A percentile compares a stretch with the other conserved stretches of the same genome.
These are phyloP conservation scores for Pimpla rufipes DNA, from an alignment of 2,888 invertebrate genomes.

Conservation along the genomic window DNA sequence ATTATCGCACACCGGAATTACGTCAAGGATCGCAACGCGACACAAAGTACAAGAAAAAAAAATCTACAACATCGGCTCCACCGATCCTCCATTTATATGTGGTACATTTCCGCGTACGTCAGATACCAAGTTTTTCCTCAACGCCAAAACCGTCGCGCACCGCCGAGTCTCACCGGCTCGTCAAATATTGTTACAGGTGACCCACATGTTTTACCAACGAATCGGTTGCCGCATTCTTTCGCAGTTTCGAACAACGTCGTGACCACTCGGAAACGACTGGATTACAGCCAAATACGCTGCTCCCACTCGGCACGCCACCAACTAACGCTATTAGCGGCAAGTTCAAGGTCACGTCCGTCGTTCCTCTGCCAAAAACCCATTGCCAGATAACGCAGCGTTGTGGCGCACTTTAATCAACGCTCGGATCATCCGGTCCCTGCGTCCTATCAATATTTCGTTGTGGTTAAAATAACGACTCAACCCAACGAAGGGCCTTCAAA, in stretches of 20 bases:
- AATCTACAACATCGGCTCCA: background rate
- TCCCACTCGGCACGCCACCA: conserved; percentile 63
- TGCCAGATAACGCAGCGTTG: conserved; percentile 39
- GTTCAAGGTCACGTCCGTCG: conserved; percentile 71
- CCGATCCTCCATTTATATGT: background rate
- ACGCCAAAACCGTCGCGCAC: background rate
- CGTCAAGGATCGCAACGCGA: background rate
- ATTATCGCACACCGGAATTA: background rate
- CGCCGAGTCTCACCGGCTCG: background rate
- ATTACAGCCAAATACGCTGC: conserved; percentile 71
- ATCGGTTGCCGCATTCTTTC: background rate
- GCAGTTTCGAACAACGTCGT: background rate
- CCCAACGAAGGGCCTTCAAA: background rate
- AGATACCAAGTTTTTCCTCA: background rate
- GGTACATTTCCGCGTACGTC: background rate
- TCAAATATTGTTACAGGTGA: background rate
- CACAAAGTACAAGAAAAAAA: too few species aligned
- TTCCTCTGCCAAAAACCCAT: conserved; percentile 37
- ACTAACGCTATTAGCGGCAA: conserved; percentile 64
- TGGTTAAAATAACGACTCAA: background rate
- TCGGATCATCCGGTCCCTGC: conserved; percentile 31
- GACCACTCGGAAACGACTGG: conserved; percentile 46
- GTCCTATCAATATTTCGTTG: background rate
- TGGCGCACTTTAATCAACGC: conserved; percentile 48
- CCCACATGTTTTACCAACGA: background rate